Evolutionary conservation across 2,113 vertebrate genomes (phyloP).

Genomic region (Scopus umbretta): DNA sequence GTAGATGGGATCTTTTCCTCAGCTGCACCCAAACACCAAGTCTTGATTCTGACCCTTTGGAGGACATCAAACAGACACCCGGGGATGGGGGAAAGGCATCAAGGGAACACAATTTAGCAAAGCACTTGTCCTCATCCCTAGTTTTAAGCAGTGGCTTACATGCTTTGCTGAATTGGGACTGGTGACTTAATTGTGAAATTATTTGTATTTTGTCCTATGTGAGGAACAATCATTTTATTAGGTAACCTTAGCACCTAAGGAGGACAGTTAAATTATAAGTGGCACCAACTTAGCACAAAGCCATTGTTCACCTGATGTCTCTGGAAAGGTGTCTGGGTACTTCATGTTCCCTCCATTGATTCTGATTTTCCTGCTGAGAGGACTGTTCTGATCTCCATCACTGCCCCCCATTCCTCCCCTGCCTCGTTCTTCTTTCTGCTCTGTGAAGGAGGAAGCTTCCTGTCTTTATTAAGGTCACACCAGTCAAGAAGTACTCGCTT

Average conservation of each 20-base stretch:
- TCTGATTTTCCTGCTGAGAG: background rate
- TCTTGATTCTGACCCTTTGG: background rate
- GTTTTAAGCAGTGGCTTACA: background rate
- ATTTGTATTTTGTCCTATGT: background rate
- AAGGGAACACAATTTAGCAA: background rate
- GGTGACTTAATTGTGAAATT: background rate
- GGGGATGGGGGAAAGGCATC: background rate
- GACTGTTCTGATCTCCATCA: background rate
- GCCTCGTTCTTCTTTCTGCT: background rate
- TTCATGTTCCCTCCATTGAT: background rate
- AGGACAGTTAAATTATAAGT: background rate
- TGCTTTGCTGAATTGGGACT: background rate
- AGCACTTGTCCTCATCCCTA: background rate
- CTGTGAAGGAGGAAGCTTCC: background rate
- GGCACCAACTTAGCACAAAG: background rate
- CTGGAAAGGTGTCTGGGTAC: background rate
- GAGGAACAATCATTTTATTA: background rate
- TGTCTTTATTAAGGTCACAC: conserved; percentile 39
- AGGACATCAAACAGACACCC: background rate
- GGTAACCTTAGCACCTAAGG: background rate
- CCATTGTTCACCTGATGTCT: background rate
- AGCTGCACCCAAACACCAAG: background rate
- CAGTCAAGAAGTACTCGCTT: conserved; percentile 39
- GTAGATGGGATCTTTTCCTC: background rate
- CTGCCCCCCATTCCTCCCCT: background rate